Evolutionary conservation across 2,888 invertebrate species (phyloP).

Genomic region (Taphrorychus bicolor): DNA sequence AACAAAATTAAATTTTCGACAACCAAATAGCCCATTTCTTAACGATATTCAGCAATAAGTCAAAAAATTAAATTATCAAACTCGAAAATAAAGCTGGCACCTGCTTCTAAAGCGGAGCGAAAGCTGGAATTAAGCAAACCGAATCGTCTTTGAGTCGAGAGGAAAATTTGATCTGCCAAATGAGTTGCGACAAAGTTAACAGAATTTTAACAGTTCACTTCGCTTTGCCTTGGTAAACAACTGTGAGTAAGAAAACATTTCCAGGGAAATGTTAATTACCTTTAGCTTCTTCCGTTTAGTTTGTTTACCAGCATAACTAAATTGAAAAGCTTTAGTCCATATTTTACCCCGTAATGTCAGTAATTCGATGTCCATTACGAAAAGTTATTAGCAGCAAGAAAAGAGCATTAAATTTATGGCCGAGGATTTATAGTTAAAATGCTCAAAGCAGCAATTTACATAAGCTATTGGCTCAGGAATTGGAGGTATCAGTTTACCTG

Average conservation of each 20-base stretch:
- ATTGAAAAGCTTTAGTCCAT: too few species aligned
- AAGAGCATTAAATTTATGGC: not conserved
- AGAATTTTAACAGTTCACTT: constrained; percentile 12
- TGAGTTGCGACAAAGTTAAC: constrained; percentile 19
- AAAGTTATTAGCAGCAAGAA: not conserved
- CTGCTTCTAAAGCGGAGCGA: not conserved
- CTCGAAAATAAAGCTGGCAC: too few species aligned
- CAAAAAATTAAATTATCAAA: not conserved
- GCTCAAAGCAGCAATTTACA: not conserved
- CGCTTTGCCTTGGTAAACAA: not conserved
- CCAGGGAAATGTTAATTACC: not conserved
- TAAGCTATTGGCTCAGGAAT: not conserved
- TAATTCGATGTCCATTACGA: not conserved
- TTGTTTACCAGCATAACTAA: too few species aligned
- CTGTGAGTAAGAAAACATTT: not conserved
- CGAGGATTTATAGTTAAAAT: not conserved
- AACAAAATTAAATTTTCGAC: not conserved
- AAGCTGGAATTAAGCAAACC: constrained; percentile 15
- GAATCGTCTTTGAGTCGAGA: constrained; percentile 12
- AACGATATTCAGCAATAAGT: constrained; percentile 4
- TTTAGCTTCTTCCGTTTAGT: too few species aligned
- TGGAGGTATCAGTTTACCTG: not conserved
- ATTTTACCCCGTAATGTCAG: too few species aligned
- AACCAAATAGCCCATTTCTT: not conserved
- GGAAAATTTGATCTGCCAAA: constrained; percentile 23